phyloP scores from a whole-genome alignment of 2,113 vertebrate species.

The Tupaia tana region DNA sequence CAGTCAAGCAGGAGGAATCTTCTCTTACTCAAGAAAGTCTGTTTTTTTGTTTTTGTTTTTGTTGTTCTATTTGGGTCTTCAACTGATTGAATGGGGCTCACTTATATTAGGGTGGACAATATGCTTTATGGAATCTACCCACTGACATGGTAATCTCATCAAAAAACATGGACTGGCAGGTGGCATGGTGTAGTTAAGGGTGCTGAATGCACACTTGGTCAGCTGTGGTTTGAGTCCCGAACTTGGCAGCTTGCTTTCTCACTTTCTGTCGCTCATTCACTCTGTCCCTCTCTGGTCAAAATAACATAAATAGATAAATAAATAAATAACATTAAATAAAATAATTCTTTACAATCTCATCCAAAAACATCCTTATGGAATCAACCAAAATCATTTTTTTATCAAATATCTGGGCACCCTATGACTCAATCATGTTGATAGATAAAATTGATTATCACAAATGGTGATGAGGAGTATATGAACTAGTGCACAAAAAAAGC shows the following conservation, averaged over 20 bases:
- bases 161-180: background rate
- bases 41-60: background rate
- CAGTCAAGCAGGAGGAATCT: background rate
- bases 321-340: no score
- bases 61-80: background rate
- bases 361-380: background rate
- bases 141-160: background rate
- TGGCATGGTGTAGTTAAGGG: no score
- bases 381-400: background rate
- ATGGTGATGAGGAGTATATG: background rate
- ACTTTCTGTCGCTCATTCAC: no score
- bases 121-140: background rate
- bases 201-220: no score
- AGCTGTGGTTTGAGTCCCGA: no score
- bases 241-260: no score
- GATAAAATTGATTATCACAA: slow-evolving; percentile 10
- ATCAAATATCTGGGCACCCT: background rate
- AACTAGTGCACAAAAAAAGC: background rate
- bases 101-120: background rate
- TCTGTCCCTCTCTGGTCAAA: no score
- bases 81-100: background rate
- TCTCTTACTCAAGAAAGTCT: background rate
- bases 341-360: background rate
- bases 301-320: no score
- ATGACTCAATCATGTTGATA: background rate